Evolutionary conservation across 2,888 invertebrate species (phyloP), one percentile per base, ranked within the genome.

Genomic region (Ophonus ardosiacus): DNA sequence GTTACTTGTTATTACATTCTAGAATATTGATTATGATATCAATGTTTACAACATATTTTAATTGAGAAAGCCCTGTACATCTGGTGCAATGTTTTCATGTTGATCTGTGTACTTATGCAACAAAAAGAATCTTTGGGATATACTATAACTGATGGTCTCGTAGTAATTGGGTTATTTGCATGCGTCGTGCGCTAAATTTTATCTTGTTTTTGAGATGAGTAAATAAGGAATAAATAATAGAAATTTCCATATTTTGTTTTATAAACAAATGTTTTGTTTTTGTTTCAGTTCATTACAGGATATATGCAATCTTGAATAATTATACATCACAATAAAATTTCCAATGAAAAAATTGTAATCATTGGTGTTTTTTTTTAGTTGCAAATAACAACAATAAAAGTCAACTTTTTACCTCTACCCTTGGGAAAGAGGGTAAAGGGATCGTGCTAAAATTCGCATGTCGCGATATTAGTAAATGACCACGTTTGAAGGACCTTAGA

Each of bases 31-130:
- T 63, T 63, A 24, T 2, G 31, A 7, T 68, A 68, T 68, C 68
- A 68, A 38, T 68, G 38, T 68, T 38, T 68, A 68, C 68, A 68
- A n/a, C n/a, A n/a, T n/a, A n/a, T n/a, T n/a, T n/a, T n/a, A n/a
- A n/a, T n/a, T n/a, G 13, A 31, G 24, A 68, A 31, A 38, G 31
- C n/a, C 13, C 43, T 13, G 43, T 51, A 51, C 43, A 10, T 51
- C 43, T 51, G 8, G 0, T 51, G 13, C 6, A 51, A 2, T 51
- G 43, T 31, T 31, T 31, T 31, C 5, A 31, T 31, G 31, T 31
- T 31, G 31, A 31, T 31, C 5, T 31, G 5, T 31, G 31, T 31
- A 31, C 5, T 1, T 4, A 31, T 31, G 31, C 31, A 31, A 31
- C 6, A 31, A 31, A 31, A 31, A 31, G 5, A 31, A 4, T n/a